Conservation (phyloP, 2,797 vertebrate genomes). For the Falco cherrug region DNA sequence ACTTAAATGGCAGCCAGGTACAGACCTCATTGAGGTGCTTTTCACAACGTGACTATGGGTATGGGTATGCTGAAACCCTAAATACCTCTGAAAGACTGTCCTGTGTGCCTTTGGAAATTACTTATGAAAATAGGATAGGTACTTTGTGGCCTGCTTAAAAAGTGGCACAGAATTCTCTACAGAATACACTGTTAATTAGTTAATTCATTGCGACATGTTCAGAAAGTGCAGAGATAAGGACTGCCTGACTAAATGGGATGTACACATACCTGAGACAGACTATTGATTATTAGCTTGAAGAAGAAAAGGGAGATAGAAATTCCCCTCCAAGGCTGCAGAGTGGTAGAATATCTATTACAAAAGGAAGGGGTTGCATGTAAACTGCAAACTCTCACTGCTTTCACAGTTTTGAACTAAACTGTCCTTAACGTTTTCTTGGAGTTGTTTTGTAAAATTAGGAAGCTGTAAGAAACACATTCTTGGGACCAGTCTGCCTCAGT, state of each 20-base stretch:
- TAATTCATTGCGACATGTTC: constrained; percentile 12
- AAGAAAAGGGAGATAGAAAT: neutral
- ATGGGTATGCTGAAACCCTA: neutral
- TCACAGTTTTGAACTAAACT: neutral
- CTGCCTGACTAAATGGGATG: neutral
- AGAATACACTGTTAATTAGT: constrained; percentile 52
- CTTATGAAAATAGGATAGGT: neutral
- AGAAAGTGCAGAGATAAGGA: constrained; percentile 23
- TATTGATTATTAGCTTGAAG: neutral
- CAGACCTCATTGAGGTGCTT: neutral
- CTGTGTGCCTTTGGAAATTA: constrained; percentile 6
- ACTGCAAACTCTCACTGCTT: neutral
- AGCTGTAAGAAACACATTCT: neutral
- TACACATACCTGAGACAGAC: neutral
- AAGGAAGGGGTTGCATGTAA: neutral
- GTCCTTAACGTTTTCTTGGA: neutral
- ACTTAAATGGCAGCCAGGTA: neutral
- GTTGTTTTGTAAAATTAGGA: constrained; percentile 19
- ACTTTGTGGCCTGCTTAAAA: constrained; percentile 53
- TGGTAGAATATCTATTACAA: neutral
- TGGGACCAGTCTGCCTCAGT: constrained; percentile 4
- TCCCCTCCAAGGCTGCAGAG: neutral
- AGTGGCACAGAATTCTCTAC: constrained; percentile 46
- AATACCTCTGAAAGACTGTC: neutral
- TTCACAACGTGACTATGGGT: neutral